Conservation (phyloP, 2,113 vertebrate genomes). For the Triplophysa tibetana region DNA sequence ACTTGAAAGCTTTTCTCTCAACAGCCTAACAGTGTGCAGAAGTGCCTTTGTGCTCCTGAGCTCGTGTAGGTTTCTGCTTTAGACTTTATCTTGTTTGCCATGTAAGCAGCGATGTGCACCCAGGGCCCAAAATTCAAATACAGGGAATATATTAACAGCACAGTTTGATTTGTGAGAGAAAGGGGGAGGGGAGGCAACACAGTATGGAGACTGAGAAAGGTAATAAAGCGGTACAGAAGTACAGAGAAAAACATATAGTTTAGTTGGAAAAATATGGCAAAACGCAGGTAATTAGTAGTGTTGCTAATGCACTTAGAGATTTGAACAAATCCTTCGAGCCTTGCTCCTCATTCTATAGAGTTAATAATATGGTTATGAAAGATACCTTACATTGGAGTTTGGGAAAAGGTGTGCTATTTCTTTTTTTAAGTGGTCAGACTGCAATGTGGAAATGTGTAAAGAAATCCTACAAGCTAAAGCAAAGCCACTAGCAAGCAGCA, state of each 20-base stretch:
- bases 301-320: no score
- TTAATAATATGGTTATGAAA: no score
- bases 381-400: no score
- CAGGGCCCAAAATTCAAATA: constrained; percentile 53
- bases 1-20: constrained; percentile 44
- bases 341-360: no score
- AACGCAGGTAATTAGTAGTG: background rate
- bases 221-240: background rate
- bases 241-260: background rate
- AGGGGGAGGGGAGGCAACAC: background rate
- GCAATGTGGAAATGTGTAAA: no score
- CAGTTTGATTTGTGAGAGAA: constrained; percentile 45
- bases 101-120: constrained; percentile 58
- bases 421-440: no score
- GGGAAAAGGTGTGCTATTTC: no score
- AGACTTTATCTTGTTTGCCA: constrained; percentile 60
- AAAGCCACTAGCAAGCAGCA: no score
- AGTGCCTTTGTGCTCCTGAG: constrained; percentile 58
- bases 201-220: background rate
- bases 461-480: no score
- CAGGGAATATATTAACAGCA: constrained; percentile 51
- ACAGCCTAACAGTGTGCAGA: constrained; percentile 61
- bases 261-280: background rate
- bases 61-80: constrained; percentile 45
- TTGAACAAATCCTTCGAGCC: no score